Evolutionary conservation across 1,140 invertebrate genomes (phyloP), one percentile per base, ranked within the genome.

Genomic region (Dendrolimus kikuchii): DNA sequence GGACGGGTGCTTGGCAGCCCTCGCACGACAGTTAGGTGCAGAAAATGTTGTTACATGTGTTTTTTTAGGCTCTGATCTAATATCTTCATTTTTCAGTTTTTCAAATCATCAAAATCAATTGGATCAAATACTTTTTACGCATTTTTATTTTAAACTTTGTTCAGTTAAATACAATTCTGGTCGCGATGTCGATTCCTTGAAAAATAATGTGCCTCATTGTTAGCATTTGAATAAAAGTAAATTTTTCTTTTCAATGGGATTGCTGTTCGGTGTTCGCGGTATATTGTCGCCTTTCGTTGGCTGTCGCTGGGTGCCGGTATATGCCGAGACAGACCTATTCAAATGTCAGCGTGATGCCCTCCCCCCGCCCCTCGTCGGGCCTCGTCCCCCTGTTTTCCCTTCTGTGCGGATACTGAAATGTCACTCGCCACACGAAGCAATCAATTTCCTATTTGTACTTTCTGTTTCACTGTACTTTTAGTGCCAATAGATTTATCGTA

Each of bases 391-490:
- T 59, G n/a, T n/a, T 64, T 47, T 44, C 58, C 56, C 61, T 54
- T 53, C 58, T 62, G 51, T 60, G 57, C 64, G 60, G 68, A 77
- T 74, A 74, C 80, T 82, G 72, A 84, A 86, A 83, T 86, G 80
- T 86, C 81, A 81, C 73, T 81, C 73, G 78, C 74, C 74, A 77
- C 76, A 81, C 77, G 74, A 82, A 70, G 82, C 77, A 86, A 86
- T 86, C 82, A 86, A 86, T 86, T 82, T 86, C 82, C 68, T 77
- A 86, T 86, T 86, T 83, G 82, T 86, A 81, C 74, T 67, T 75
- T 68, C 65, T 70, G 71, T 65, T 65, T 71, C 68, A 72, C 23
- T 23, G 23, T 23, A 23, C 81, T 83, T 79, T 66, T 70, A 66
- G 60, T 72, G 64, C 56, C 52, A 77, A 71, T 74, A 72, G 74